Evolutionary conservation across 2,888 invertebrate genomes (phyloP).

Genomic region (Hydrotaea cyrtoneurina): DNA sequence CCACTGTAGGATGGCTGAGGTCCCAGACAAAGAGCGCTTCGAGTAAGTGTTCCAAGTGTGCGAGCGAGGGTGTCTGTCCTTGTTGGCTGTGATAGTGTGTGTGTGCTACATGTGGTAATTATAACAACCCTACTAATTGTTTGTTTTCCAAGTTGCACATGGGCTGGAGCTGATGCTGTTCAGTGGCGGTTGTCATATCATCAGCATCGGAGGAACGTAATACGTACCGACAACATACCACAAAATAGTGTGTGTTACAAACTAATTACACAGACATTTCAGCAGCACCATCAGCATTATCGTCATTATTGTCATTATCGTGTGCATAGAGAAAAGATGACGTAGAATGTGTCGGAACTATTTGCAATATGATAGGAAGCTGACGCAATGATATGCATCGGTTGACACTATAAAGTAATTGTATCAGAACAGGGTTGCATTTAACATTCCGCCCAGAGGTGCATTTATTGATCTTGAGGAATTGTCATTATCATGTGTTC

Average conservation of each 20-base stretch:
- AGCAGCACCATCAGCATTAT: neutral
- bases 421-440: too few species aligned
- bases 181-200: neutral
- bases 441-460: too few species aligned
- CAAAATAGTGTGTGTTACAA: constrained; percentile 65
- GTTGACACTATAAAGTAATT: too few species aligned
- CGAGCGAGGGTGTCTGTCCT: neutral
- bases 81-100: neutral
- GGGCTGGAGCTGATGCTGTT: constrained; percentile 10
- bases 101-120: constrained; percentile 67
- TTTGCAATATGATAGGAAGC: too few species aligned
- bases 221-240: constrained; percentile 47
- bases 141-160: constrained; percentile 66
- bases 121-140: constrained; percentile 73
- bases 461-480: too few species aligned
- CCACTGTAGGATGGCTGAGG: neutral
- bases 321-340: too few species aligned
- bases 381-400: too few species aligned
- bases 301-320: constrained; percentile 22
- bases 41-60: constrained; percentile 1
- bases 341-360: too few species aligned
- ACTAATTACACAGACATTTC: constrained; percentile 57
- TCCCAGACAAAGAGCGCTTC: neutral
- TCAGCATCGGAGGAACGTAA: neutral
- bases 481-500: too few species aligned